Base-by-base conservation (phyloP, 1,140 invertebrate genomes). In the Zaprionus inermis region DNA sequence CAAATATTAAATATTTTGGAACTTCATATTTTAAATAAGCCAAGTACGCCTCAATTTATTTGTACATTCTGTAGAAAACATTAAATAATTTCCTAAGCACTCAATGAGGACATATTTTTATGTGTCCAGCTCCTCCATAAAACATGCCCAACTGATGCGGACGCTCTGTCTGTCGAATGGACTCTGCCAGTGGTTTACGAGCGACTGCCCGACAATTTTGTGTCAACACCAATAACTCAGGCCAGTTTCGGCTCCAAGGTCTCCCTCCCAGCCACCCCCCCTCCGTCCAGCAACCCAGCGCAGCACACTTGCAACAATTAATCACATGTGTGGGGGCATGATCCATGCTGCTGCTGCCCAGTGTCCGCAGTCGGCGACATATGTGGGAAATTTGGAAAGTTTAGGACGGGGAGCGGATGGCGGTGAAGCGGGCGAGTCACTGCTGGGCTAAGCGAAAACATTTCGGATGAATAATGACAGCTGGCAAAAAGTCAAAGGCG, bases 381-480 rank as follows among this genome's bases (percentile, higher is more conserved):
- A 89, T 88, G 83, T 88, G 84, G 79, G 70, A 83, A 83, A 88
- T 86, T 86, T 83, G 76, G 76, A 54, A 69, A 89, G 65, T 67
- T 79, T 56, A 75, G 46, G 54, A 14, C 2, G 1, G 38, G 52
- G 22, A n/a, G 14, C 5, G n/a, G 10, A 11, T 59, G 57, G 51
- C 34, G n/a, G 52, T 18, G 16, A 28, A 49, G 38, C 55, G 10
- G 57, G 30, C 30, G 14, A 28, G 24, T 28, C 24, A 28, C 10
- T 11, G 66, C 49, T 30, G 65, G 34, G 51, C 67, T 72, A 76
- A 86, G 71, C 76, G 74, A 78, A 81, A 89, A 84, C 84, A 76
- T 79, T 89, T 81, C 71, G 78, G 84, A 89, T 89, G 84, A 89
- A 89, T 90, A 89, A 89, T 89, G 84, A 89, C 85, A 90, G 79